Evolutionary conservation across 2,888 invertebrate species (phyloP).

Genomic region (Euclidia mi): DNA sequence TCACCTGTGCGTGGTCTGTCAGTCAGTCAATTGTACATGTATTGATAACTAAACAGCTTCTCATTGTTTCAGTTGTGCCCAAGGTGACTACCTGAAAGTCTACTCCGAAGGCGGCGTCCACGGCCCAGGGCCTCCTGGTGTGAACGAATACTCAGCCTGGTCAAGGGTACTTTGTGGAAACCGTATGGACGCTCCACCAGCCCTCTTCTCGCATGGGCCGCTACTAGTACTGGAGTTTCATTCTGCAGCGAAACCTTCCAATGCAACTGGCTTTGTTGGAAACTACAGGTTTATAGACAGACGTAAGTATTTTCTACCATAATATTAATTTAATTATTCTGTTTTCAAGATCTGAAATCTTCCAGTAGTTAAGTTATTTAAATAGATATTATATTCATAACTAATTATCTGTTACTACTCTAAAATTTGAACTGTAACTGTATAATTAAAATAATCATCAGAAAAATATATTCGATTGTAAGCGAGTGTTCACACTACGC

Average conservation of each 20-base stretch:
- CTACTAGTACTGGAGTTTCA: constrained; percentile 94
- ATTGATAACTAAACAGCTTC: no score
- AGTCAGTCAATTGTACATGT: no score
- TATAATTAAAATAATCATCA: no score
- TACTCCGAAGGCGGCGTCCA: constrained; percentile 94
- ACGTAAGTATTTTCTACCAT: constrained; percentile 92
- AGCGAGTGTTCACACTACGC: no score
- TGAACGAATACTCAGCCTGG: constrained; percentile 95
- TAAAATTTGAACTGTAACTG: no score
- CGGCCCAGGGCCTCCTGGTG: constrained; percentile 91
- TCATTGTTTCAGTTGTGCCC: constrained; percentile 90
- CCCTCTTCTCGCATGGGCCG: constrained; percentile 93
- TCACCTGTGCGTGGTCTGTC: no score
- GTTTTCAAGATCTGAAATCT: no score
- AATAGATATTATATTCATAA: no score
- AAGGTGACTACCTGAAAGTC: constrained; percentile 94
- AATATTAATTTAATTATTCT: not conserved
- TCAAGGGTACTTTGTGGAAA: constrained; percentile 93
- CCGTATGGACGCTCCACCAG: constrained; percentile 92
- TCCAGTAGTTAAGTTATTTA: no score
- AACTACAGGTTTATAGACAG: no score
- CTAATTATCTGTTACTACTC: no score
- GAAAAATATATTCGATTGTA: no score
- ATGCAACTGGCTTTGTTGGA: constrained; percentile 92
- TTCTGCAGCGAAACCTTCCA: constrained; percentile 84